Conservation (phyloP, 2,113 vertebrate genomes). For the Alces alces region DNA sequence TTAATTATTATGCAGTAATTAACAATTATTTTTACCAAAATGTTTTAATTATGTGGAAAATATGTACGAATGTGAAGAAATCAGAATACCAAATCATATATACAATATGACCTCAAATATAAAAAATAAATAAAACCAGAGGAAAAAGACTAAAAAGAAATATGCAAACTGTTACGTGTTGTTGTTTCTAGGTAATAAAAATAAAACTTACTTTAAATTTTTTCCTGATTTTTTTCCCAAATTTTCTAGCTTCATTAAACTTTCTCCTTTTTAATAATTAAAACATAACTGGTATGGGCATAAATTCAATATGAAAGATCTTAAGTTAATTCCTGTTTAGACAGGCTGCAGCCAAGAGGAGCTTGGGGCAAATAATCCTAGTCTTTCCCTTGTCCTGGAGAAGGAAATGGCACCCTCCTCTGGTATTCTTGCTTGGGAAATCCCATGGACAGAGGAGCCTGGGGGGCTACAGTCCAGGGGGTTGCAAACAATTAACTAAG, state of each 20-base stretch:
- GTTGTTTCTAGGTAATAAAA: background rate
- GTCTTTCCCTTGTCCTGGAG: background rate
- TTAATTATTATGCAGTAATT: background rate
- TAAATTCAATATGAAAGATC: background rate
- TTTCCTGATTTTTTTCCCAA: background rate
- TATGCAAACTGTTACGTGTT: background rate
- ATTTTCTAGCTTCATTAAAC: constrained; percentile 30
- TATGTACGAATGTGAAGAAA: constrained; percentile 5
- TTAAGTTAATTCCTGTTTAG: background rate
- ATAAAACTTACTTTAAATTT: background rate
- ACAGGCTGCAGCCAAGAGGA: background rate
- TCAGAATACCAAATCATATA: constrained; percentile 1
- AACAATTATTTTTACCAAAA: constrained; percentile 21
- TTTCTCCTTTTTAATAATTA: background rate
- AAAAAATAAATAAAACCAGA: constrained; percentile 22
- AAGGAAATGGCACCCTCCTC: background rate
- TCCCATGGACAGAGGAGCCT: background rate
- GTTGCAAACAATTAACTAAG: background rate
- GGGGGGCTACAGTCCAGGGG: background rate
- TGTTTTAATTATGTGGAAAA: constrained; percentile 16
- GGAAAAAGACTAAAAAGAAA: constrained; percentile 13
- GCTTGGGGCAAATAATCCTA: background rate
- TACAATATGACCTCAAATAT: background rate
- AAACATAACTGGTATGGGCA: background rate
- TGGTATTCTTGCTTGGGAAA: background rate